A percentile compares a stretch with the other conserved stretches of the same genome.
Conservation (phyloP, 2,797 vertebrate species). For the Sparidentex hasta region DNA sequence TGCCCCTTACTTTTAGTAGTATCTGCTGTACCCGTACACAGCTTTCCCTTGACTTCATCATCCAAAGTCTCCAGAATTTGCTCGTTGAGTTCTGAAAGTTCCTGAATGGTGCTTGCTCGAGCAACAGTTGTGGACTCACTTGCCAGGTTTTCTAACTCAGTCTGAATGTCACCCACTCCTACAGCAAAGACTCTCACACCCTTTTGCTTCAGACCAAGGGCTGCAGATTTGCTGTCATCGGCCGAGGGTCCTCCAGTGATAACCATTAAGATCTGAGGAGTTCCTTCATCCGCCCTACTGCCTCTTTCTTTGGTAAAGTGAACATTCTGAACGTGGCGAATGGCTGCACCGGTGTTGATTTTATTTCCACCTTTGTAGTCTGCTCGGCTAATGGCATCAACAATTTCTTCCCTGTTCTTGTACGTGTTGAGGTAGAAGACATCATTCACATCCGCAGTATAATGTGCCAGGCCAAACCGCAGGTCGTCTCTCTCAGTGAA, state of each 20-base stretch:
- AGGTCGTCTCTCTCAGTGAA: slow-evolving; percentile 89
- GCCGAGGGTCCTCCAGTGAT: slow-evolving; percentile 90
- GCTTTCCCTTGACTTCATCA: slow-evolving; percentile 88
- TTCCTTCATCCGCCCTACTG: slow-evolving; percentile 89
- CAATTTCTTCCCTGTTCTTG: slow-evolving; percentile 86
- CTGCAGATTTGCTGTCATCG: slow-evolving; percentile 90
- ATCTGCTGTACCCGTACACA: slow-evolving; percentile 82
- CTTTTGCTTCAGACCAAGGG: slow-evolving; percentile 85
- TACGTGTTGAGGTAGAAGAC: slow-evolving; percentile 92
- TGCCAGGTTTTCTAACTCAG: slow-evolving; percentile 89
- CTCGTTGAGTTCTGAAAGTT: slow-evolving; percentile 93
- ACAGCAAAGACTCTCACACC: slow-evolving; percentile 92
- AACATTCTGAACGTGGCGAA: slow-evolving; percentile 88
- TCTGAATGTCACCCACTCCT: slow-evolving; percentile 87
- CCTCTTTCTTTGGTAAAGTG: slow-evolving; percentile 92
- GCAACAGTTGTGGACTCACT: slow-evolving; percentile 89
- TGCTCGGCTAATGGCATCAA: slow-evolving; percentile 85
- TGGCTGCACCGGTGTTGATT: slow-evolving; percentile 90
- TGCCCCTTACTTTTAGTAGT: slow-evolving; percentile 83
- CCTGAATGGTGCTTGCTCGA: slow-evolving; percentile 83
- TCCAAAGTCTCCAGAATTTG: slow-evolving; percentile 90
- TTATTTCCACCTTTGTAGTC: slow-evolving; percentile 92
- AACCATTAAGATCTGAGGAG: slow-evolving; percentile 94
- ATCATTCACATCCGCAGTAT: slow-evolving; percentile 91
- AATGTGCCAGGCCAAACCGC: slow-evolving; percentile 92